Evolutionary conservation across 2,888 invertebrate species (phyloP), one percentile per base, ranked within the genome.

Genomic region (Netelia fuscicornis): DNA sequence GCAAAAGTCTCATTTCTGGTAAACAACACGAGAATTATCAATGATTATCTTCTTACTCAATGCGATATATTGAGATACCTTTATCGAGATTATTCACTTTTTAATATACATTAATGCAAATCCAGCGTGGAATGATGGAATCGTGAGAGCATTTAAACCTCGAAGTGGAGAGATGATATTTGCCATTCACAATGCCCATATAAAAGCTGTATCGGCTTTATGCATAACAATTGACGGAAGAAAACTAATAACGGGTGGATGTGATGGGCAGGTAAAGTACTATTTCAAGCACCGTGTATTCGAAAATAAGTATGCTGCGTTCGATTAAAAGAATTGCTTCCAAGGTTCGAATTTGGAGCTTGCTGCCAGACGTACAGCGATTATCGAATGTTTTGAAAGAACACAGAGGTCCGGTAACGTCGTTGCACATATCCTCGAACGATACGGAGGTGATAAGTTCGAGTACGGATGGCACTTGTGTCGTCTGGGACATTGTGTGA

Each of bases 401-500:
- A 91, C 99, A 99, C 94, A 97, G 98, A 91, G 98, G 97, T 10
- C 97, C 97, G 0, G 97, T 98, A 81, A 97, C 98, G 0, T 96
- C 97, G 30, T 96, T 98, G 87, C 96, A 97, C 87, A 96, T 98
- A 80, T 97, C 97, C 42, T 95, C 95, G 83, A 96, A 96, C 90
- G 96, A 98, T 91, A 96, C 95, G 0, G 97, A 98, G 93, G 97
- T 98, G 0, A 97, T 98, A 17, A 98, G 98, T 90, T 97, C 98
- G 0, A 97, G 98, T 64, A 97, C 97, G 0, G 99, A 99, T 94
- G 98, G 99, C 11, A 97, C 98, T 2, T 98, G 98, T 92, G 98
- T 99, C 87, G 96, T 99, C 86, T 99, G 99, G 99, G 97, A 98
- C 91, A 94, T 98, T 23, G 94, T 95, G 97, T 97, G 92, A 95